Conservation (phyloP, 2,113 vertebrate genomes). For the Rallus limicola region DNA sequence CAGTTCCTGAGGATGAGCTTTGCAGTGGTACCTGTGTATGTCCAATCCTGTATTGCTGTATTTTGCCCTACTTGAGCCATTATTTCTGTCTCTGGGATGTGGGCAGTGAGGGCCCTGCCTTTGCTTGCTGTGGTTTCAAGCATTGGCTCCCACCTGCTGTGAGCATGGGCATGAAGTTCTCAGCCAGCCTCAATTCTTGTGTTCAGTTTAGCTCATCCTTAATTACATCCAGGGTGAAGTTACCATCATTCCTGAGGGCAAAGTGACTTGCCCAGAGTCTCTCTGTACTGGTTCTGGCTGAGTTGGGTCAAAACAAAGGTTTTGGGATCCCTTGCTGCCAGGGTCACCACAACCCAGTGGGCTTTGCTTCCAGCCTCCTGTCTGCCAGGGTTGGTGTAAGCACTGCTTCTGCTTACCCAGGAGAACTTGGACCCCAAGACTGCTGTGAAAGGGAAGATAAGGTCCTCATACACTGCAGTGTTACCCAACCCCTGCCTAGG, state of each 20-base stretch:
- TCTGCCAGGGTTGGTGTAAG: background rate
- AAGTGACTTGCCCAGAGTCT: background rate
- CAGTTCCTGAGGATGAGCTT: background rate
- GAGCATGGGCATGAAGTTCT: background rate
- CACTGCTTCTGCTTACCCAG: rapidly evolving
- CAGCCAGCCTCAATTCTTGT: rapidly evolving
- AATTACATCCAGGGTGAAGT: background rate
- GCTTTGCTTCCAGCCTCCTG: background rate
- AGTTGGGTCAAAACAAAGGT: background rate
- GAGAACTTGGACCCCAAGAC: background rate
- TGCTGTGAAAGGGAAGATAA: background rate
- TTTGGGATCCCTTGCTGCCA: background rate
- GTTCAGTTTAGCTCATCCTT: background rate
- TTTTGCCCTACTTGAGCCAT: background rate
- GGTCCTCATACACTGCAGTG: background rate
- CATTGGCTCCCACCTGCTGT: background rate
- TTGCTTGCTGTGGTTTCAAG: background rate
- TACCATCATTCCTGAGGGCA: rapidly evolving
- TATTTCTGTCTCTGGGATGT: rapidly evolving
- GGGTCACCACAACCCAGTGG: rapidly evolving
- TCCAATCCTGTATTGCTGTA: background rate
- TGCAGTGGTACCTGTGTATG: background rate
- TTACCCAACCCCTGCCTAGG: background rate
- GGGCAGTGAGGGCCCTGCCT: background rate
- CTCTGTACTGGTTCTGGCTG: rapidly evolving